Conservation (phyloP, 2,797 vertebrate species). For the Tragelaphus eurycerus region DNA sequence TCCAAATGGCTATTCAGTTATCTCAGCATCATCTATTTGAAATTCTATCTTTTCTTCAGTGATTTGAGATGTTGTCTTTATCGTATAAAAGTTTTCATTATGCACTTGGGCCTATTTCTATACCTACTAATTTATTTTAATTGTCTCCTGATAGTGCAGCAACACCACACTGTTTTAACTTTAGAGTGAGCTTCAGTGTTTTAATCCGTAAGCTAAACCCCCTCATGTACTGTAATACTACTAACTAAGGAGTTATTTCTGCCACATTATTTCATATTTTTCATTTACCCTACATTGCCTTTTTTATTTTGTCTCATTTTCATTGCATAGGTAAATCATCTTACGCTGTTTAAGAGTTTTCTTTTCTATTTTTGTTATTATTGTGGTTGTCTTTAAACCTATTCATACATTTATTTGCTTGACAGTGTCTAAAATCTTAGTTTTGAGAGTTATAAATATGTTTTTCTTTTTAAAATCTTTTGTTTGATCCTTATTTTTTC, state of each 20-base stretch:
- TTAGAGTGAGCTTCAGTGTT: not conserved
- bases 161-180: not conserved
- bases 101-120: not conserved
- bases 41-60: not conserved
- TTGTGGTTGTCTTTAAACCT: not conserved
- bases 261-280: not conserved
- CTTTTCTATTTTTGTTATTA: not conserved
- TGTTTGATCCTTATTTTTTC: not conserved
- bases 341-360: not conserved
- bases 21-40: not conserved
- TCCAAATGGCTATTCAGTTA: not conserved
- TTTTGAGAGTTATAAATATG: not conserved
- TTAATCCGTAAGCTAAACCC: not conserved
- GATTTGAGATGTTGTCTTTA: not conserved
- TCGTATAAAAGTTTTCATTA: not conserved
- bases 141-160: not conserved
- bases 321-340: not conserved
- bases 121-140: not conserved
- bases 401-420: not conserved
- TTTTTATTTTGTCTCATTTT: not conserved
- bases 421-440: not conserved
- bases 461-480: not conserved
- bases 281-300: not conserved
- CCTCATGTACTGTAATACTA: not conserved
- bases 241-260: not conserved